Conservation (phyloP, 2,113 vertebrate genomes). For the Amphiprion percula region DNA sequence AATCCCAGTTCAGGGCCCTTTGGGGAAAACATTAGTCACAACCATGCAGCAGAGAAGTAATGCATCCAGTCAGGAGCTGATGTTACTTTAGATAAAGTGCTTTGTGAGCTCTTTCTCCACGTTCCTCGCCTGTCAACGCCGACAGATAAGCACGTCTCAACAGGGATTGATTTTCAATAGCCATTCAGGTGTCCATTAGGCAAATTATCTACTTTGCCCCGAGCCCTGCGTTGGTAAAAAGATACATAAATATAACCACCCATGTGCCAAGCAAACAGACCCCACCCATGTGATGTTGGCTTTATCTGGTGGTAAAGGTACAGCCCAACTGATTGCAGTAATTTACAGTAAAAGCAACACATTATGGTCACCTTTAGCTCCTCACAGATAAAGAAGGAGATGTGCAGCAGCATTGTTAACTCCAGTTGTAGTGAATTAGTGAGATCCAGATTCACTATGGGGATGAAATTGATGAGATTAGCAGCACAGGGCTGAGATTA, state of each 20-base stretch:
- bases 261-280: constrained; percentile 27
- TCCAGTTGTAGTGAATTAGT: neutral
- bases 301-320: neutral
- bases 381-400: neutral
- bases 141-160: constrained; percentile 50
- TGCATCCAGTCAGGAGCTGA: constrained; percentile 45
- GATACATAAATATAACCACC: constrained; percentile 7
- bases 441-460: constrained; percentile 3
- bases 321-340: neutral
- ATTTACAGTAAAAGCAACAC: neutral
- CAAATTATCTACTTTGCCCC: constrained; percentile 54
- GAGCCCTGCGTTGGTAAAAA: constrained; percentile 20
- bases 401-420: neutral
- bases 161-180: constrained; percentile 60
- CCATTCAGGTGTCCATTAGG: constrained; percentile 53
- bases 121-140: constrained; percentile 35
- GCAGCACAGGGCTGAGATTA: constrained; percentile 52
- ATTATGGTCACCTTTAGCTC: neutral
- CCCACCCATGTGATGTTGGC: constrained; percentile 47
- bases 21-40: constrained; percentile 53
- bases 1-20: constrained; percentile 51
- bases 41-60: constrained; percentile 39
- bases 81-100: constrained; percentile 65
- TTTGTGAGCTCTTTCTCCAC: constrained; percentile 25
- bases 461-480: constrained; percentile 65